Evolutionary conservation across 2,113 vertebrate genomes (phyloP).

Genomic region (Ctenomys sociabilis): DNA sequence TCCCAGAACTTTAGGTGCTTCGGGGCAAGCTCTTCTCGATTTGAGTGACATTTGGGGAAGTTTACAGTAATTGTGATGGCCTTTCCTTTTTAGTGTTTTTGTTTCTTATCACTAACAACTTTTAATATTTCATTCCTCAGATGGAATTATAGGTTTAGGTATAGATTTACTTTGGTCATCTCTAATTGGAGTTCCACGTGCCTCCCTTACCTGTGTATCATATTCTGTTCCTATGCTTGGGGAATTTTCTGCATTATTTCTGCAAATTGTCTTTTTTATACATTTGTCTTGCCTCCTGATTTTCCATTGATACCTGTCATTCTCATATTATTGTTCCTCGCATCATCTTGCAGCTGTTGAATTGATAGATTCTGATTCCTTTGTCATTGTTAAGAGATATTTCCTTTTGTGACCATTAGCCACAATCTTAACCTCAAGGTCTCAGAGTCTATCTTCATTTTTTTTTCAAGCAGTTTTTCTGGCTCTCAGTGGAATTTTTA

Average conservation of each 20-base stretch:
- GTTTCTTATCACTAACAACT: neutral
- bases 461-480: neutral
- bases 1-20: neutral
- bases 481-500: neutral
- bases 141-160: no score
- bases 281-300: neutral
- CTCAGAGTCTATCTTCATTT: neutral
- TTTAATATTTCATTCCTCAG: neutral
- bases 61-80: neutral
- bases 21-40: neutral
- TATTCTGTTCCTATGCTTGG: neutral
- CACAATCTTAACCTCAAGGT: neutral
- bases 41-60: neutral
- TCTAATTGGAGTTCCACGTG: no score
- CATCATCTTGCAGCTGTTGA: neutral
- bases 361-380: neutral
- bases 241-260: neutral
- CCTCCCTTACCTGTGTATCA: neutral
- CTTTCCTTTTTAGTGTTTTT: neutral
- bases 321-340: neutral
- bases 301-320: neutral
- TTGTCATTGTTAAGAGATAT: neutral
- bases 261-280: neutral
- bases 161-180: no score
- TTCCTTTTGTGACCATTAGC: neutral